phyloP scores from a whole-genome alignment of 2,888 invertebrate genomes.

The Cheilosia variabilis region DNA sequence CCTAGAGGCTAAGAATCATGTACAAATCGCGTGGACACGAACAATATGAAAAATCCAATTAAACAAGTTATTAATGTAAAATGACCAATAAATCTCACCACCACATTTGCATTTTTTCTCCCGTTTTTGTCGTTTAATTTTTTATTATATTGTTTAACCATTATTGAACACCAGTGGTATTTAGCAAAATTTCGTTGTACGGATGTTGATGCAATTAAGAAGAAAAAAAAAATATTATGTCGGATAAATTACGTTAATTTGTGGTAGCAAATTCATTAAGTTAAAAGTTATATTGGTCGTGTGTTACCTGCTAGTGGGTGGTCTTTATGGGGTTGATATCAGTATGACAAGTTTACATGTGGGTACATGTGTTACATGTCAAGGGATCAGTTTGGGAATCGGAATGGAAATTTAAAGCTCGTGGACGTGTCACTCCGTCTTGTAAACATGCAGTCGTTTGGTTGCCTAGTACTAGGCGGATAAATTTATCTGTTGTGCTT shows the following conservation, averaged over 20 bases:
- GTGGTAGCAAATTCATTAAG: slow-evolving; percentile 3
- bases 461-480: too few species aligned
- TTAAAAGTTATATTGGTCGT: neutral
- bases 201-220: neutral
- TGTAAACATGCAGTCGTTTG: too few species aligned
- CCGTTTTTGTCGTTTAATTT: neutral
- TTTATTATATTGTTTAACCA: slow-evolving; percentile 12
- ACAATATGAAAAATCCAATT: slow-evolving; percentile 66
- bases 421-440: too few species aligned
- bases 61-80: slow-evolving; percentile 58
- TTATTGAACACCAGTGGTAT: neutral
- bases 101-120: neutral
- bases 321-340: neutral
- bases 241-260: slow-evolving; percentile 4
- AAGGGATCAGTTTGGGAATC: neutral
- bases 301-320: neutral
- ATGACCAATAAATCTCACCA: slow-evolving; percentile 36
- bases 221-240: neutral
- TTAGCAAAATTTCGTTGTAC: neutral
- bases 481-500: too few species aligned
- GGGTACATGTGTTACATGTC: too few species aligned
- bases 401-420: too few species aligned
- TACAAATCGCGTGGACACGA: neutral
- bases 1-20: slow-evolving; percentile 6
- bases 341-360: neutral